A percentile compares a stretch with the other conserved stretches of the same genome.
Evolutionary conservation across 2,797 vertebrate species (phyloP).

Genomic region (Microtus obscurus): DNA sequence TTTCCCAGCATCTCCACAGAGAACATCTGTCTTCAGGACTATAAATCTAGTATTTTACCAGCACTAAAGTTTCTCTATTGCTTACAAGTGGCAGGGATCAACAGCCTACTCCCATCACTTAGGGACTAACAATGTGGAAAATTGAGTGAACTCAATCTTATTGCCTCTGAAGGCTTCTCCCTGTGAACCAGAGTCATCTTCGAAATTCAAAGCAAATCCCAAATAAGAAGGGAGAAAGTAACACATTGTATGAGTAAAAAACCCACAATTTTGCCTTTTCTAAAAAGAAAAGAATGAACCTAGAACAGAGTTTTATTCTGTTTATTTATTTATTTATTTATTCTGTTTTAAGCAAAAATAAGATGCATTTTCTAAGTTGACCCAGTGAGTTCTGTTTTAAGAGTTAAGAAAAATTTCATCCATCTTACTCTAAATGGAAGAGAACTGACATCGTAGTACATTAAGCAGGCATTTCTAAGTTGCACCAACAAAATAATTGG

Average conservation of each 20-base stretch:
- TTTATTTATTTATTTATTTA: no score
- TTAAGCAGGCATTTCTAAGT: conserved; percentile 71
- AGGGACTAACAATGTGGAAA: conserved; percentile 75
- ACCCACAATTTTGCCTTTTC: not conserved
- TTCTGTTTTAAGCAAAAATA: not conserved
- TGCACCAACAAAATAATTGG: conserved; percentile 82
- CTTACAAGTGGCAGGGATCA: conserved; percentile 68
- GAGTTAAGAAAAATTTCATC: not conserved
- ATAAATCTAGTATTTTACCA: conserved; percentile 69
- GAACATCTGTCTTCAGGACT: conserved; percentile 53
- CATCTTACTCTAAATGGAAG: not conserved
- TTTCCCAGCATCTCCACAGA: conserved; percentile 14
- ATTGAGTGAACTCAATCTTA: conserved; percentile 66
- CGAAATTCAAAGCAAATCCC: conserved; percentile 57
- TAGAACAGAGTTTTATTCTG: not conserved
- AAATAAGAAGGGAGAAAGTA: conserved; percentile 38
- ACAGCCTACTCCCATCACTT: conserved; percentile 67
- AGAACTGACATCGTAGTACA: conserved; percentile 50
- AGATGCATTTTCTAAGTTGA: not conserved
- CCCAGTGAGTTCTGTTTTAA: not conserved
- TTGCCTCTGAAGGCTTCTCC: conserved; percentile 40
- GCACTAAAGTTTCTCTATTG: conserved; percentile 69
- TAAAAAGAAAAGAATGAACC: not conserved
- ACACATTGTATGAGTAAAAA: not conserved
- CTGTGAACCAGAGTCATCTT: conserved; percentile 31